Conservation (phyloP, 53 echinoderm and acorn worm species). For the Hippasteria phrygiana region DNA sequence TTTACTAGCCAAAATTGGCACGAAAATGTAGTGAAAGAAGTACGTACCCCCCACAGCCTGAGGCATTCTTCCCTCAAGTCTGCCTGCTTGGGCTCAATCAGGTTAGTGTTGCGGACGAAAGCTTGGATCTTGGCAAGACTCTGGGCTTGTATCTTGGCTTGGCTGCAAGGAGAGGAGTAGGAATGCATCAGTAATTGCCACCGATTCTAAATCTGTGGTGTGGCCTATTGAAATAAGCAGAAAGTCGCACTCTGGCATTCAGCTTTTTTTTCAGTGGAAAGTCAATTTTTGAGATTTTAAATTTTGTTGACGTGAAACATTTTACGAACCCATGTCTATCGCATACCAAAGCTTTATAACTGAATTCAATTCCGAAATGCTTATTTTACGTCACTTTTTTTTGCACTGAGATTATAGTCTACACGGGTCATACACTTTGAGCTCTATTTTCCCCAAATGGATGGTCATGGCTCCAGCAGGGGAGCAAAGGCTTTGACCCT, state of each 20-base stretch:
- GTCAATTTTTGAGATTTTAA: not conserved
- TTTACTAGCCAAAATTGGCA: not conserved
- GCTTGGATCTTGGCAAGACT: conserved; percentile 95
- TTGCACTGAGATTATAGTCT: too few relatives aligned
- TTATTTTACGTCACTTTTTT: too few relatives aligned
- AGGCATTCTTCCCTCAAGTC: conserved; percentile 89
- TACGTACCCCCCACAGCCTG: conserved; percentile 87
- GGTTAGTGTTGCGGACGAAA: conserved; percentile 81
- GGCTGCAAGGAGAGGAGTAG: conserved; percentile 61
- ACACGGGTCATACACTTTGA: too few relatives aligned
- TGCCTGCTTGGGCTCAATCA: conserved; percentile 88
- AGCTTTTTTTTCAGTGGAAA: not conserved
- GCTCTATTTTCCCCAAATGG: too few relatives aligned
- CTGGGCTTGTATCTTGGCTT: conserved; percentile 81
- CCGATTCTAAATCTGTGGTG: too few relatives aligned
- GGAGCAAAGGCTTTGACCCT: too few relatives aligned
- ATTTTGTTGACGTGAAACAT: not conserved
- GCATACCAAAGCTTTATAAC: too few relatives aligned
- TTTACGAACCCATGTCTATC: too few relatives aligned
- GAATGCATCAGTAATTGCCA: not conserved
- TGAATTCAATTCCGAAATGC: too few relatives aligned
- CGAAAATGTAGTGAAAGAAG: not conserved
- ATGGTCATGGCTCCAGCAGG: too few relatives aligned
- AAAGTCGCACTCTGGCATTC: not conserved
- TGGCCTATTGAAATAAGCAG: not conserved